Base-by-base conservation (phyloP, 2,113 vertebrate species). In the Castor canadensis region DNA sequence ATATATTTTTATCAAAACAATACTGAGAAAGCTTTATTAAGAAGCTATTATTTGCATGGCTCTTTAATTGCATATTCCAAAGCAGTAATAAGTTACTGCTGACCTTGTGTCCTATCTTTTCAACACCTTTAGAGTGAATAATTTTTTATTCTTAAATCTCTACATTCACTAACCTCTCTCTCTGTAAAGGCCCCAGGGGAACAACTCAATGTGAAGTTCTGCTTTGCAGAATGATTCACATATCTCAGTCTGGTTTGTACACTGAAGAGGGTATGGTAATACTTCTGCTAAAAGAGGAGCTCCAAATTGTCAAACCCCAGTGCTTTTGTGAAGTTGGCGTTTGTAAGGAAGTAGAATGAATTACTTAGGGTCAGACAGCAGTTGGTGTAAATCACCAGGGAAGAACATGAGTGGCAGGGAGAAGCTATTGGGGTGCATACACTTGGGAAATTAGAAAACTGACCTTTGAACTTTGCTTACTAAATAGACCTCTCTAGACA, bases 291-390 rank as follows among this genome's bases (percentile, higher is more conserved):
- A 94, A 91, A 97, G 75, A 38, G 13, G 43, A 81, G 92, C 47
- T 85, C 83, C 82, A 89, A 71, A 0, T 16, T 92, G 96, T 97
- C 96, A 97, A 96, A 86, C 35, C 71, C 87, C 94, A 94, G 90
- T 22, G 56, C 95, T 93, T 97, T 95, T 90, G 88, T 93, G 91
- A 97, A 95, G 87, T 92, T 93, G 82, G 92, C 92, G 72, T 96
- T 97, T 97, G 95, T 88, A 95, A 97, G 96, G 92, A 97, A 97
- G 79, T 89, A 5, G 12, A 95, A 93, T 94, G 95, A 98, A 98
- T 98, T 97, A 96, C 97, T 97, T 94, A 94, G 89, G 96, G 91
- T 94, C 97, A 97, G 96, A 92, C 30, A 95, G 93, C 60, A 96
- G 56, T 95, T 96, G 90, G 84, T 97, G 84, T 97, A 97, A 98